phyloP scores from a whole-genome alignment of 37 sponge, comb jelly and placozoan genomes.

The Aplysina aerophoba region DNA sequence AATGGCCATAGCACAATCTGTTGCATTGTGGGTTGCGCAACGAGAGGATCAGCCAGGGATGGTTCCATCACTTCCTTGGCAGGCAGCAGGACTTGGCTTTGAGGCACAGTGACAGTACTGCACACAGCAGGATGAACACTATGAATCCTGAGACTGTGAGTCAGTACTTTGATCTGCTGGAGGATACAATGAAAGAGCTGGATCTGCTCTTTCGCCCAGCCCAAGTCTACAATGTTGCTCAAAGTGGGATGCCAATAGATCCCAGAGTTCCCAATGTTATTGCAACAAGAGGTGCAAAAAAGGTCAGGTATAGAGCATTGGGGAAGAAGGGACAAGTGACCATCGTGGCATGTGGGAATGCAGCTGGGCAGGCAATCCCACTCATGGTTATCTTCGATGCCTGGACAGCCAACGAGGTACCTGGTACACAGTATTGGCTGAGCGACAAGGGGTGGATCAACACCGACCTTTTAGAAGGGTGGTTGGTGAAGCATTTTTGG shows the following conservation, averaged over 20 bases:
- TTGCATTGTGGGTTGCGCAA: conserved; percentile 28
- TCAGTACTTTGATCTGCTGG: too few species aligned
- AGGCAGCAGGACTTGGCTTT: conserved; percentile 34
- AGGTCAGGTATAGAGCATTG: conserved; percentile 16
- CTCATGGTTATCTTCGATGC: conserved; percentile 47
- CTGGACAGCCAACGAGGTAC: conserved; percentile 49
- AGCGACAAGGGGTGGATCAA: conserved; percentile 69
- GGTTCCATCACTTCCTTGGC: conserved; percentile 39
- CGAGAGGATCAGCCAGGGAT: conserved; percentile 31
- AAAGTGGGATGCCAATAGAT: conserved; percentile 14
- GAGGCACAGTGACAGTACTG: conserved; percentile 40
- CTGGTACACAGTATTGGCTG: conserved; percentile 56
- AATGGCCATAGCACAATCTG: conserved; percentile 30
- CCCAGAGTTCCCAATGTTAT: background rate
- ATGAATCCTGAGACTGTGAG: too few species aligned
- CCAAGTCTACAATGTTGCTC: conserved; percentile 53
- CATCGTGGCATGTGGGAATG: conserved; percentile 52
- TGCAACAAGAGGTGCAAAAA: conserved; percentile 26
- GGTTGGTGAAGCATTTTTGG: conserved; percentile 56
- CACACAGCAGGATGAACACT: conserved; percentile 51
- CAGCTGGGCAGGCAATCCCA: conserved; percentile 53
- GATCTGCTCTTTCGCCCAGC: conserved; percentile 45
- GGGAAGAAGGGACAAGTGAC: conserved; percentile 56
- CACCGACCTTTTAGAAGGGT: conserved; percentile 54
- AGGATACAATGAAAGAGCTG: conserved; percentile 26